Percentiles rank a stretch among this genome's conserved stretches.
These are phyloP conservation scores for Bombus pyrosoma DNA, from an alignment of 1,140 invertebrate genomes.

Conservation along the genomic window DNA sequence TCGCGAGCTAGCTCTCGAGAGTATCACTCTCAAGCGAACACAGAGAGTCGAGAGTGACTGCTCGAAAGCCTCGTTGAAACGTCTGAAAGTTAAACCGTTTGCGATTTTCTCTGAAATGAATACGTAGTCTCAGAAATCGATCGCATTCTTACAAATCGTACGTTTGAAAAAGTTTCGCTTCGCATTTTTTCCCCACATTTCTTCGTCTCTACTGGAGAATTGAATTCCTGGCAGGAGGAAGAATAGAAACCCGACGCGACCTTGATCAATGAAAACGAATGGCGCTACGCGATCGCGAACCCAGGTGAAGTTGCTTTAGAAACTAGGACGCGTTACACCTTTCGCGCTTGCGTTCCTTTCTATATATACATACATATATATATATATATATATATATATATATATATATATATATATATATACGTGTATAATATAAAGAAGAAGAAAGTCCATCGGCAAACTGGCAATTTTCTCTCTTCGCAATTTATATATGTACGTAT, in stretches of 20 bases:
- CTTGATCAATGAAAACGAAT: constrained; percentile 60
- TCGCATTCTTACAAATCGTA: neutral
- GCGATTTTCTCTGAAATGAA: too few species aligned
- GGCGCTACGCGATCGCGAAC: constrained; percentile 9
- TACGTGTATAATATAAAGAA: too few species aligned
- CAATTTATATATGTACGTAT: neutral
- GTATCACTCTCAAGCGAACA: too few species aligned
- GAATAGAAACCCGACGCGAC: constrained; percentile 31
- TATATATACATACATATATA: too few species aligned
- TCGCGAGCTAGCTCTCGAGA: too few species aligned
- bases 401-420: too few species aligned
- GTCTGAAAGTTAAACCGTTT: too few species aligned
- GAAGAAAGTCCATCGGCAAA: neutral
- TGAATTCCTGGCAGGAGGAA: constrained; percentile 3
- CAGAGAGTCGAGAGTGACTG: too few species aligned
- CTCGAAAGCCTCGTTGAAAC: too few species aligned
- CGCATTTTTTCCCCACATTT: neutral
- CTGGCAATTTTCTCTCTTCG: neutral
- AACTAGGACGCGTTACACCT: constrained; percentile 53
- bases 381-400: too few species aligned
- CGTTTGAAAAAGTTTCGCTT: neutral
- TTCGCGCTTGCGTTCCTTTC: constrained; percentile 12
- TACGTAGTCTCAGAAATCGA: neutral
- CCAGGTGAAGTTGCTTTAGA: constrained; percentile 30
- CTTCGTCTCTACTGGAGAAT: neutral